Evolutionary conservation across 2,888 invertebrate genomes (phyloP).

Genomic region (Agrochola litura): DNA sequence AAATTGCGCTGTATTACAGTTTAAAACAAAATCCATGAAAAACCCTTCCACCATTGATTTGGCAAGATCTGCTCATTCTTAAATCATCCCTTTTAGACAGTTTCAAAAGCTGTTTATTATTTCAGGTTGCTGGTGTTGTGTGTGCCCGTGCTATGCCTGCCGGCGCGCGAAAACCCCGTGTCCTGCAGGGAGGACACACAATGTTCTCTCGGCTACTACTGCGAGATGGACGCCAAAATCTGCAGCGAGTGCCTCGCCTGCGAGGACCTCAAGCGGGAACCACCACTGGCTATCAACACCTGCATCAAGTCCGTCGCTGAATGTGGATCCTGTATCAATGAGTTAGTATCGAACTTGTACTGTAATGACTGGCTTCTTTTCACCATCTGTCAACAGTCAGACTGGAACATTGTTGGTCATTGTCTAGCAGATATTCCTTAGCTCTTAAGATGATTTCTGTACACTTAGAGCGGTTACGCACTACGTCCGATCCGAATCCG

Average conservation of each 20-base stretch:
- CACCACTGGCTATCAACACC: constrained; percentile 53
- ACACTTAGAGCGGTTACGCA: too few relatives aligned
- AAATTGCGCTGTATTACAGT: neutral
- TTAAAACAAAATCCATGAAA: neutral
- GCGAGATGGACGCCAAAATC: constrained; percentile 66
- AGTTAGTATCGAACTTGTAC: constrained; percentile 65
- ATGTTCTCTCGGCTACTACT: constrained; percentile 75
- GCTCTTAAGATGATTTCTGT: neutral
- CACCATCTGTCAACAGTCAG: neutral
- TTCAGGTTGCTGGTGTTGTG: constrained; percentile 57
- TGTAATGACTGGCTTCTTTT: neutral
- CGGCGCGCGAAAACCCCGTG: constrained; percentile 57
- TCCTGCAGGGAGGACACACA: constrained; percentile 72
- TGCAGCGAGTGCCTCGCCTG: constrained; percentile 80
- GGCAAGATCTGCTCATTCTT: neutral
- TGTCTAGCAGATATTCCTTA: neutral
- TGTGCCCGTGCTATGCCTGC: constrained; percentile 43
- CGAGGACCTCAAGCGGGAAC: constrained; percentile 75
- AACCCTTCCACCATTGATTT: neutral
- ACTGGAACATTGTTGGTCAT: neutral
- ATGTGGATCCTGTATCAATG: constrained; percentile 79
- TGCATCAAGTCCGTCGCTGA: constrained; percentile 78
- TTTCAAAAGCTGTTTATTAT: constrained; percentile 19
- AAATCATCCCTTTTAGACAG: neutral
- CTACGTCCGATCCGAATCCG: too few relatives aligned